Conservation (phyloP, 2,888 invertebrate species). For the Callyntrura guangdongensis region DNA sequence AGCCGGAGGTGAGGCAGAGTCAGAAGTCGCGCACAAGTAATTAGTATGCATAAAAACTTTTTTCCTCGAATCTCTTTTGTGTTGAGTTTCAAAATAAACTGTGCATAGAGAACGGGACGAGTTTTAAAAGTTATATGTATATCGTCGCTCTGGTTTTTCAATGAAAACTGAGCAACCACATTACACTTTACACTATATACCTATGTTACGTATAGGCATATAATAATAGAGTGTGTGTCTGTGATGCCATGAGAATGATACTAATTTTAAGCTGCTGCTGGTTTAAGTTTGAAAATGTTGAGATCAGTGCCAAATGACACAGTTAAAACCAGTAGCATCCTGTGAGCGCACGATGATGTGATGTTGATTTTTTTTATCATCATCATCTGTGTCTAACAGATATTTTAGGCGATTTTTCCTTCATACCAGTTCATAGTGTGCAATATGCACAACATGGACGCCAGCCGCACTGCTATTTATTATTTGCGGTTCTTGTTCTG, state of each 20-base stretch:
- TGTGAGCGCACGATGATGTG: constrained; percentile 14
- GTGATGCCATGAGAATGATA: constrained; percentile 27
- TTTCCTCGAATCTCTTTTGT: background rate
- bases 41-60: too few species aligned
- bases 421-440: constrained; percentile 27
- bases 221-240: background rate
- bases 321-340: constrained; percentile 78
- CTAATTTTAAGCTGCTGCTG: constrained; percentile 71
- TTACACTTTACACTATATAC: background rate
- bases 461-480: background rate
- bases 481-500: background rate
- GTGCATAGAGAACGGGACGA: too few species aligned
- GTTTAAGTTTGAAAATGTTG: constrained; percentile 45
- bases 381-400: constrained; percentile 44
- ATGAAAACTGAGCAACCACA: too few species aligned
- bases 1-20: too few species aligned
- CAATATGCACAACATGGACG: constrained; percentile 10
- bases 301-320: constrained; percentile 78
- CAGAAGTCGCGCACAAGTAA: too few species aligned
- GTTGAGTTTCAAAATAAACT: constrained; percentile 16
- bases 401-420: constrained; percentile 22
- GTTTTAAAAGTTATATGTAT: too few species aligned
- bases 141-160: too few species aligned
- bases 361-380: constrained; percentile 65
- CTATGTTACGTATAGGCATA: too few species aligned